Evolutionary conservation across 2,113 vertebrate species (phyloP), one percentile per base, ranked within the genome.

Genomic region (Plecotus auritus): DNA sequence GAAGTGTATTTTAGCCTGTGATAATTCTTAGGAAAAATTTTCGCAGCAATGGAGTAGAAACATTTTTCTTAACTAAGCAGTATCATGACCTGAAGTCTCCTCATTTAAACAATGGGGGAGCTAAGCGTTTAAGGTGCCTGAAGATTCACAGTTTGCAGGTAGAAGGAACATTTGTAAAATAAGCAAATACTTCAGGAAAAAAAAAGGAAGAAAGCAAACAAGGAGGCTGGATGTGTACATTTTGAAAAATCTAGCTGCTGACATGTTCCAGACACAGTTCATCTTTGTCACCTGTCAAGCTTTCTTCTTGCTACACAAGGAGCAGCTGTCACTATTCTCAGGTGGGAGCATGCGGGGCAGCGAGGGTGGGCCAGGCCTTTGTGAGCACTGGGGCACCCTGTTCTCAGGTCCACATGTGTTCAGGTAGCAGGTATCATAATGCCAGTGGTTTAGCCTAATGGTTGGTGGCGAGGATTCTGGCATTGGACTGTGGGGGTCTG

Each of bases 111-210:
- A 78, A 0, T 18, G 26, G 16, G 16, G 17, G 28, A 51, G 32
- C 67, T 45, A 20, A 74, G 87, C 5, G 4, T 66, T 91, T n/a
- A 42, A 82, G 51, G 76, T 23, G 12, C n/a, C 37, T 88, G 47
- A n/a, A 67, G 28, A 61, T 74, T 92, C 76, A 45, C 73, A 67
- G 17, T 83, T 56, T n/a, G 20, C 8, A 82, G 89, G 56, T 88
- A 35, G 56, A 64, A 81, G 74, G 51, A 70, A 18, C 18, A n/a
- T 76, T 20, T 76, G 0, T 83, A 51, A 67, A 89, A 26, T 7
- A 10, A 23, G 70, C 4, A 6, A 16, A 10, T 67, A 9, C 28
- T 93, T 56, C 11, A 80, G 37, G 67, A 64, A 56, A 69, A 61
- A 37, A 59, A 17, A 1, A 28, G 9, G 51, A 67, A 30, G 45